These are phyloP conservation scores for Clarias pachynema DNA, from an alignment of 2,797 vertebrate species.

Conservation along the genomic window DNA sequence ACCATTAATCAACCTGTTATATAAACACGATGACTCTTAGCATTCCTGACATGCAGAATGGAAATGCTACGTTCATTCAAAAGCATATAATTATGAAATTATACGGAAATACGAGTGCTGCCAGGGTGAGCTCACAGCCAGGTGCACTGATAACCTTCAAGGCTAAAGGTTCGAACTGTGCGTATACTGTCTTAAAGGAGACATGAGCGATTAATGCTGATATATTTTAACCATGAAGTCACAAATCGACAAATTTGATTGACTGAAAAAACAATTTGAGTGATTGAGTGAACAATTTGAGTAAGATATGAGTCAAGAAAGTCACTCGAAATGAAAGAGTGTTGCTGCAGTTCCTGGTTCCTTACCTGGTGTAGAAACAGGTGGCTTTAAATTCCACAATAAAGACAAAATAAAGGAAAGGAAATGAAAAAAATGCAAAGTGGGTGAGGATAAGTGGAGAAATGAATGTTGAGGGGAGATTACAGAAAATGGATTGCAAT, in stretches of 20 bases:
- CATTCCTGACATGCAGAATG: neutral
- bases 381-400: neutral
- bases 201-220: neutral
- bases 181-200: neutral
- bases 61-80: neutral
- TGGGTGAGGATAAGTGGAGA: neutral
- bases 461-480: neutral
- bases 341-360: neutral
- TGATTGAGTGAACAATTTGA: too few species aligned
- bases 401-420: neutral
- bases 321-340: neutral
- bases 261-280: neutral
- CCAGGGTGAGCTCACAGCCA: neutral
- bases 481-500: neutral
- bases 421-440: neutral
- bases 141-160: constrained; percentile 13
- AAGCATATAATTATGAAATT: neutral
- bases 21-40: too few species aligned
- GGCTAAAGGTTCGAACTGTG: neutral
- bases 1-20: neutral
- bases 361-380: neutral
- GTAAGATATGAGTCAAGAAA: neutral
- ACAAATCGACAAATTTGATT: neutral
- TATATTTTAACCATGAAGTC: neutral
- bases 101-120: neutral